Base-by-base conservation (phyloP, 2,113 vertebrate species). In the Plestiodon gilberti region DNA sequence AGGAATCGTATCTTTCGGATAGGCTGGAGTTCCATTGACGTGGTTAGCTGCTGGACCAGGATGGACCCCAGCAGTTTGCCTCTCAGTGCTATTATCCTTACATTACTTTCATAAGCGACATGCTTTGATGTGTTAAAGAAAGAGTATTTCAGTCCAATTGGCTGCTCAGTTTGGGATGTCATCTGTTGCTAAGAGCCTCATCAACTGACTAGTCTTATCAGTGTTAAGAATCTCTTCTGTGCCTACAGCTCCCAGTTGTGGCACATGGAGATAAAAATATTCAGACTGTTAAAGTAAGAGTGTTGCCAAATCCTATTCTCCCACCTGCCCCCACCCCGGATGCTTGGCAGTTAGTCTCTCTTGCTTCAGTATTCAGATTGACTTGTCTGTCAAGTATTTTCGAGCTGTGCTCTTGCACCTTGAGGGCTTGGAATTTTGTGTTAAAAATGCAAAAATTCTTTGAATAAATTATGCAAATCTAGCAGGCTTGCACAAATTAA, bases 161-260 rank as follows among this genome's bases (percentile, higher is more conserved):
- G 91, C 83, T 89, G 62, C 3, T 4, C 0, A 6, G 73, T 73
- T 59, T 4, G 48, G 61, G 84, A 65, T 90, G 11, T 80, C 0
- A 0, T 83, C 81, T 90, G 88, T 92, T 94, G 88, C 91, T 86
- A 87, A 87, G 91, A 92, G 71, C 77, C 87, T 73, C 81, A 70
- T 84, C 64, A 59, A n/a, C 61, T 61, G 40, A 71, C 87, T 84
- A 83, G 61, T 87, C 83, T 83, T 28, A 80, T 83, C 23, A 17
- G 62, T 33, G 25, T 70, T 64, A 77, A 74, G 23, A 35, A 74
- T 65, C 15, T 28, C 43, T 82, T 33, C 5, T 11, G 14, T 1
- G 14, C 79, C 73, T 3, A 0, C 79, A 43, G 62, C 30, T 71
- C 77, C 3, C 38, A 61, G 52, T 70, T 89, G 11, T 61, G 52